Evolutionary conservation across 2,797 vertebrate genomes (phyloP).

Genomic region (Vireo griseus): DNA sequence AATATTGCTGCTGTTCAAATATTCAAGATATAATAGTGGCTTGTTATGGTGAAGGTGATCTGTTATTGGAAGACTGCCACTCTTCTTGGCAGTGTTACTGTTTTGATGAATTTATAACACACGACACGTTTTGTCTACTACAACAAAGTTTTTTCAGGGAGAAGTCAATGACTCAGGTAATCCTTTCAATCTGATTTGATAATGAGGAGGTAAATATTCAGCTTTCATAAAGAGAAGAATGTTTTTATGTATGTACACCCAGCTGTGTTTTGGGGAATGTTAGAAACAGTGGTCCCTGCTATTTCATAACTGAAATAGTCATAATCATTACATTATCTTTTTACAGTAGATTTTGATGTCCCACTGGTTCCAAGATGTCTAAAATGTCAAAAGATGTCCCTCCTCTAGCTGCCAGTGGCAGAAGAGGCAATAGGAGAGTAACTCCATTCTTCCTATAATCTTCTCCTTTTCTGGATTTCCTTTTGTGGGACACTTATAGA

Average conservation of each 20-base stretch:
- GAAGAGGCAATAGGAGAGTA: neutral
- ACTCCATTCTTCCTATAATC: neutral
- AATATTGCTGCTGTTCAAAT: neutral
- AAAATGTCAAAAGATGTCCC: neutral
- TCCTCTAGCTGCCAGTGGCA: neutral
- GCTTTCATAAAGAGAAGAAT: neutral
- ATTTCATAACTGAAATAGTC: neutral
- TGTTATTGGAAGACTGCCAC: neutral
- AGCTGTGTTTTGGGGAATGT: neutral
- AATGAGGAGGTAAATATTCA: conserved; percentile 16
- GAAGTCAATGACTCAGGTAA: neutral
- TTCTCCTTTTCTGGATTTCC: neutral
- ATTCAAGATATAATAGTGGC: neutral
- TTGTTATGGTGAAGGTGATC: conserved; percentile 13
- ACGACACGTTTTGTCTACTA: neutral
- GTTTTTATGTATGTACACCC: neutral
- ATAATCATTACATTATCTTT: neutral
- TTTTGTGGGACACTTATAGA: neutral
- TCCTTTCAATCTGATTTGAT: conserved; percentile 3
- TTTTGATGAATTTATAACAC: conserved; percentile 6
- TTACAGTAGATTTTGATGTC: neutral
- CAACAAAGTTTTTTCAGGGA: neutral
- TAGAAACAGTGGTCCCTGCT: neutral
- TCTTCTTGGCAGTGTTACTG: neutral
- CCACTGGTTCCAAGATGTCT: neutral